Conservation (phyloP, 2,113 vertebrate species). For the Actenoides hombroni region DNA sequence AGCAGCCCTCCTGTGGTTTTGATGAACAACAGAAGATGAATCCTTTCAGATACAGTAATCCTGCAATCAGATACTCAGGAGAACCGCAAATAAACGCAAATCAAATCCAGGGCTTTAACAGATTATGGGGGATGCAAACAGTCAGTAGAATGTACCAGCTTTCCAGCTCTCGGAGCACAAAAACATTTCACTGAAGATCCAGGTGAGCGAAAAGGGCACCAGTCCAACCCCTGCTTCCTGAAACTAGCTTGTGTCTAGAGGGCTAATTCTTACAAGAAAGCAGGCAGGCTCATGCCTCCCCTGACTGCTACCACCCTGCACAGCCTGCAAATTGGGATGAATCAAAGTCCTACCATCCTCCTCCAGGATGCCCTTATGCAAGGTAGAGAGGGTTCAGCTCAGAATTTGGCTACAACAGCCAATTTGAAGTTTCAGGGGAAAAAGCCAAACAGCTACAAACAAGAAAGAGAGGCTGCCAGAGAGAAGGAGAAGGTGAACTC, state of each 20-base stretch:
- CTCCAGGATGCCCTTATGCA: slow-evolving; percentile 36
- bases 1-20: slow-evolving; percentile 32
- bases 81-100: neutral
- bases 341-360: slow-evolving; percentile 41
- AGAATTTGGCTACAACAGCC: neutral
- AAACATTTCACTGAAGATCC: neutral
- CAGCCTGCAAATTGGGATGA: neutral
- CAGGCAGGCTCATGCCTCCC: slow-evolving; percentile 52
- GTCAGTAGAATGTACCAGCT: neutral
- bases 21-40: slow-evolving; percentile 42
- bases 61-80: slow-evolving; percentile 10
- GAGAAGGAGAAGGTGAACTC: neutral
- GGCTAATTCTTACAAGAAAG: slow-evolving; percentile 38
- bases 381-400: neutral
- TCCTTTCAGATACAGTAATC: slow-evolving; percentile 45
- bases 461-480: neutral
- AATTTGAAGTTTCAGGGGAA: neutral
- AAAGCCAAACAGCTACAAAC: neutral
- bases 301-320: slow-evolving; percentile 5
- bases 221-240: slow-evolving; percentile 35
- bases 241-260: slow-evolving; percentile 46
- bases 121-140: neutral
- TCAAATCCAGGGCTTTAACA: slow-evolving; percentile 18
- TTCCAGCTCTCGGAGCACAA: neutral
- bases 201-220: slow-evolving; percentile 22